Evolutionary conservation across 2,797 vertebrate species (phyloP), one percentile per base, ranked within the genome.

Genomic region (Hypotaenidia philippensis): DNA sequence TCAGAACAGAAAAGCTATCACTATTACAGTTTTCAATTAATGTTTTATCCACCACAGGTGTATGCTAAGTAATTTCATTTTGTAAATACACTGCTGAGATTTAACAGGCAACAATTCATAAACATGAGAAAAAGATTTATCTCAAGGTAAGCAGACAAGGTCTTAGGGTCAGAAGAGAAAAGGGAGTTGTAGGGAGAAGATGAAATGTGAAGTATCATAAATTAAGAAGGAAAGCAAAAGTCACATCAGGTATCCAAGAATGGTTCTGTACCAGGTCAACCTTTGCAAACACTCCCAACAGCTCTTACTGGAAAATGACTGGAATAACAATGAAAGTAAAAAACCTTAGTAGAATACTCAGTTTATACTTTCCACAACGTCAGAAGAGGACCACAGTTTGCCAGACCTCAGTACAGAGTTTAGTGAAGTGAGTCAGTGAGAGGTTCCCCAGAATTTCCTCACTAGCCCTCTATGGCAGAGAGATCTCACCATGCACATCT

Each of bases 401-500:
- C 25, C 6, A n/a, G 53, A 27, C 4, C 57, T 15, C 17, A 66
- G 12, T 0, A 0, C 1, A 23, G 7, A 3, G 21, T 75, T n/a
- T 5, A 50, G 47, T 10, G 9, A 49, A 60, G 22, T 0, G 2
- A 20, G 20, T 32, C 2, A 4, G 36, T 52, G 25, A 19, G 14
- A 49, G 26, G 17, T n/a, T 77, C 27, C 34, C 59, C 34, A 18
- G n/a, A 34, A 32, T 70, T 41, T 36, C 19, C 23, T 31, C n/a
- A 4, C 10, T 8, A 4, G 18, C n/a, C 4, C 17, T 3, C 1
- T 4, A 53, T 1, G 1, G 27, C 7, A 11, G 40, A 34, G 26
- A 65, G 18, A 23, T 34, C 22, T 68, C 49, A 36, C 55, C 27
- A 17, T 1, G 6, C 26, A 36, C 6, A 4, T 32, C 49, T 40